A percentile compares a stretch with the other conserved stretches of the same genome.
Conservation (phyloP, 2,113 vertebrate species). For the Chascanopsetta lugubris region DNA sequence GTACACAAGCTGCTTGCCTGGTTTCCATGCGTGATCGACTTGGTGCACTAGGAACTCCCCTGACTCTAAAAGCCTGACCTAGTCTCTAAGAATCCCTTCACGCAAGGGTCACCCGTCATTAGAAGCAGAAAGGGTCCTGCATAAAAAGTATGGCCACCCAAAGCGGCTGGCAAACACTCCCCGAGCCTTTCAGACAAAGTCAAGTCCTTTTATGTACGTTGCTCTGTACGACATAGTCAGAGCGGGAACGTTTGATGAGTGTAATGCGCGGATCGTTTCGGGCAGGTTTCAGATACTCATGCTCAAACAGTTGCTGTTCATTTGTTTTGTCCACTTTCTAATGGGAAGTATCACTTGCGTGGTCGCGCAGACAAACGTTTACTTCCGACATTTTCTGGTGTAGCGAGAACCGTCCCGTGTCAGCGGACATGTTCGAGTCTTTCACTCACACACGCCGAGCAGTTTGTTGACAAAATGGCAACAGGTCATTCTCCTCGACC, state of each 20-base stretch:
- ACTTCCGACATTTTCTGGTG: background rate
- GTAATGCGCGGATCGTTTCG: constrained; percentile 7
- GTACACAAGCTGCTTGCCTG: constrained; percentile 65
- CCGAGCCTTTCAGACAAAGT: constrained; percentile 67
- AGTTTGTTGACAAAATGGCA: constrained; percentile 30
- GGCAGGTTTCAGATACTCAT: constrained; percentile 4
- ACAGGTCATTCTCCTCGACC: constrained; percentile 43
- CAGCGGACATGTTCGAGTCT: background rate
- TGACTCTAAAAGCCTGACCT: constrained; percentile 81
- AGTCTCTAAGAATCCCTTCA: constrained; percentile 81
- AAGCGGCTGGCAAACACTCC: constrained; percentile 76
- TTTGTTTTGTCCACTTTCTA: no score
- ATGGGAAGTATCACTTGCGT: no score
- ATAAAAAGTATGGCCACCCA: constrained; percentile 84
- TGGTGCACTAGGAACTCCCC: constrained; percentile 77
- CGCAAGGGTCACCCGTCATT: constrained; percentile 84
- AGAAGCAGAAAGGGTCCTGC: constrained; percentile 79
- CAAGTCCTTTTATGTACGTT: constrained; percentile 69
- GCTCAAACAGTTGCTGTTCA: background rate
- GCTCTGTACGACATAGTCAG: constrained; percentile 55
- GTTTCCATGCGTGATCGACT: constrained; percentile 82
- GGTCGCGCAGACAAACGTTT: constrained; percentile 1
- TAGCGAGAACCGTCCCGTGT: background rate
- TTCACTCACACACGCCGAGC: constrained; percentile 8
- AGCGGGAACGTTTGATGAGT: constrained; percentile 35